Evolutionary conservation across 2,113 vertebrate genomes (phyloP).

Genomic region (Piliocolobus tephrosceles): DNA sequence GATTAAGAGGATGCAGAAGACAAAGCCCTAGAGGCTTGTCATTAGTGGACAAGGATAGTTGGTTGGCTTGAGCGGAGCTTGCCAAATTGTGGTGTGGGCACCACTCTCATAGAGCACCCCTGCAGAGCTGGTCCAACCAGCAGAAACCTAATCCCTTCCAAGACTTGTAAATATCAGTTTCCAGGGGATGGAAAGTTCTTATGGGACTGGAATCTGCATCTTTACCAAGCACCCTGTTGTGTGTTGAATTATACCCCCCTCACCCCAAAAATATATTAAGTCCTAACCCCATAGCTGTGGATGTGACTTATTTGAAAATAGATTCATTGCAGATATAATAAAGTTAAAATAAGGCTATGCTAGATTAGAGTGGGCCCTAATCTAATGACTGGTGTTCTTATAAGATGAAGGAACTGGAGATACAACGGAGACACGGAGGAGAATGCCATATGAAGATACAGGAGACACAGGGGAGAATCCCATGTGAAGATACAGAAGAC

Average conservation of each 20-base stretch:
- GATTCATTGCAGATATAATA: background rate
- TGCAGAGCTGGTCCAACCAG: background rate
- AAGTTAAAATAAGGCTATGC: background rate
- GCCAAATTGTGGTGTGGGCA: background rate
- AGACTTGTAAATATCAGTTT: background rate
- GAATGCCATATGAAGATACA: background rate
- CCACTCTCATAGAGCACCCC: background rate
- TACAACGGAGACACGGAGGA: background rate
- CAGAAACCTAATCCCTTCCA: background rate
- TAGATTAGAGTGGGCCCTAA: background rate
- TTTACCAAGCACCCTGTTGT: background rate
- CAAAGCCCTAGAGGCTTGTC: background rate
- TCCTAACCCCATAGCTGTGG: background rate
- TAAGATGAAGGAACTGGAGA: background rate
- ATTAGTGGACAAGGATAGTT: background rate
- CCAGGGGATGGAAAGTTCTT: background rate
- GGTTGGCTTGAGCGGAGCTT: background rate
- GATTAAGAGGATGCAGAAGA: background rate
- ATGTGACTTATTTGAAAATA: constrained; percentile 8
- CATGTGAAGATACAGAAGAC: background rate
- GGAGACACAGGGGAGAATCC: background rate
- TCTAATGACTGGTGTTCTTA: background rate
- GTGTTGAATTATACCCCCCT: background rate
- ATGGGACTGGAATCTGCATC: background rate
- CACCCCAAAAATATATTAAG: background rate